These are phyloP conservation scores for Macrostomum cliftonense DNA, from an alignment of 2,888 invertebrate species.

Conservation along the genomic window DNA sequence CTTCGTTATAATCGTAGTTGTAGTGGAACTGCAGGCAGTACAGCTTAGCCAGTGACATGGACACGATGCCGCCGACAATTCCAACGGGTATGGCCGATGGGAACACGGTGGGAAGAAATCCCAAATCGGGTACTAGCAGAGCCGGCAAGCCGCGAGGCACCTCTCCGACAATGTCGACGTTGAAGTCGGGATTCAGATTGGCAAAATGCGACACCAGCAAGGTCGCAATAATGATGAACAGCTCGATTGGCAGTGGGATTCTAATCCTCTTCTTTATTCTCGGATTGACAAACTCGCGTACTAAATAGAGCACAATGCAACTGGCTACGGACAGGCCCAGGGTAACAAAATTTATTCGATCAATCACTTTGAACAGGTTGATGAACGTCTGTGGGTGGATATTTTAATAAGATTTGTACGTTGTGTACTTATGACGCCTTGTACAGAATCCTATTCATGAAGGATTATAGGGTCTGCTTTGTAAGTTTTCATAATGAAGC, in stretches of 20 bases:
- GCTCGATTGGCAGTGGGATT: constrained; percentile 64
- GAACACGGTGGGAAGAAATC: constrained; percentile 2
- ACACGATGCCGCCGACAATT: too few species aligned
- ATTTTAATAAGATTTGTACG: too few species aligned
- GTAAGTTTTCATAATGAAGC: too few species aligned
- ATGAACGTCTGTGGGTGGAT: constrained; percentile 44
- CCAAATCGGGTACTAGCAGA: constrained; percentile 6
- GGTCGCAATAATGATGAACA: constrained; percentile 47
- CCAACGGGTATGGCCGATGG: background rate
- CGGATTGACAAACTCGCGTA: constrained; percentile 39
- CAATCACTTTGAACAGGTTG: constrained; percentile 45
- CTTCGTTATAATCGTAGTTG: constrained; percentile 9
- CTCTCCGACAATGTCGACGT: constrained; percentile 51
- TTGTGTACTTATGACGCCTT: too few species aligned
- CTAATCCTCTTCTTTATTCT: constrained; percentile 34
- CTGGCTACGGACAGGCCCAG: constrained; percentile 51
- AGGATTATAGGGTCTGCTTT: too few species aligned
- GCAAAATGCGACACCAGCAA: constrained; percentile 46
- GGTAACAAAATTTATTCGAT: constrained; percentile 49
- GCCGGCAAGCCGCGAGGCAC: constrained; percentile 57
- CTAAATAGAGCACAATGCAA: constrained; percentile 46
- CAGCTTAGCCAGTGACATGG: constrained; percentile 1
- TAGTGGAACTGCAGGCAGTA: constrained; percentile 5
- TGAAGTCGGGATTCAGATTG: constrained; percentile 44
- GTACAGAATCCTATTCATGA: too few species aligned